Conservation (phyloP, 2,888 invertebrate species). For the Deilephila porcellus region DNA sequence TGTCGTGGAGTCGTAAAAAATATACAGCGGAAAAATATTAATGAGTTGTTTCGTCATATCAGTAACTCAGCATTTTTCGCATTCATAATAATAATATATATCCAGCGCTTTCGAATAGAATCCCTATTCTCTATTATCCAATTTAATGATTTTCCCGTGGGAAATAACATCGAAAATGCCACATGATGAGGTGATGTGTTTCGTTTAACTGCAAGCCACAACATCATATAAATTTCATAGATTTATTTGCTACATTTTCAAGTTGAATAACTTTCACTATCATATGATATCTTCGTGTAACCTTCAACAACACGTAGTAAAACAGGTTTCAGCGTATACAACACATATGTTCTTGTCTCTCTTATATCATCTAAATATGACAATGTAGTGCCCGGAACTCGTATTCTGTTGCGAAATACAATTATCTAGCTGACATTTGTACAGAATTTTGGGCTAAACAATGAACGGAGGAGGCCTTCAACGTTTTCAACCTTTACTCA, state of each 20-base stretch:
- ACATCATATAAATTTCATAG: constrained; percentile 43
- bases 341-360: constrained; percentile 41
- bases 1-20: neutral
- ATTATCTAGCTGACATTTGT: constrained; percentile 12
- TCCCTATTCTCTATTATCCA: constrained; percentile 1
- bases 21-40: neutral
- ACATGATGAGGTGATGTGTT: constrained; percentile 37
- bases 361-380: constrained; percentile 33
- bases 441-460: constrained; percentile 11
- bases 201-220: constrained; percentile 8
- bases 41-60: neutral
- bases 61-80: neutral
- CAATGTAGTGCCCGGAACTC: neutral
- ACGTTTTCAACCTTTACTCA: neutral
- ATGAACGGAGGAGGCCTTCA: neutral
- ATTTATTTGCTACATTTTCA: constrained; percentile 43
- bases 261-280: constrained; percentile 57
- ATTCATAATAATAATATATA: neutral
- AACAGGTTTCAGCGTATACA: constrained; percentile 50
- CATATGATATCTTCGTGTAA: constrained; percentile 51
- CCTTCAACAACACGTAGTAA: constrained; percentile 53
- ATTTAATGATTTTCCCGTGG: constrained; percentile 1
- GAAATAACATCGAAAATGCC: constrained; percentile 16
- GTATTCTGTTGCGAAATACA: constrained; percentile 13
- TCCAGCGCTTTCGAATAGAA: neutral